Conservation (phyloP, 2,888 invertebrate species). For the Apomyelois bistriatella region DNA sequence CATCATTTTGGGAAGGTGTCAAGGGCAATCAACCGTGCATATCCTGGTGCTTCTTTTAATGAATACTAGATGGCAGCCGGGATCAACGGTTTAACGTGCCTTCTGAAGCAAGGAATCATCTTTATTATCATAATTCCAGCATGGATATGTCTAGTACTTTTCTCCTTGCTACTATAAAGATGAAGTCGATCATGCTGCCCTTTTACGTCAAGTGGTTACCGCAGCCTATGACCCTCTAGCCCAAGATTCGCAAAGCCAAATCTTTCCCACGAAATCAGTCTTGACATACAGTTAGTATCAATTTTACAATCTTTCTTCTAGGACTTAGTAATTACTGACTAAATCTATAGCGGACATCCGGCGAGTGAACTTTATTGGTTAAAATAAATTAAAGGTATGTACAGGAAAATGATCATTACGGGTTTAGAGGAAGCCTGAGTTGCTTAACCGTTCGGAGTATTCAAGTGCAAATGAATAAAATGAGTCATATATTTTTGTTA, state of each 20-base stretch:
- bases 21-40: no score
- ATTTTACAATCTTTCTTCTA: constrained; percentile 5
- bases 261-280: background rate
- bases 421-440: background rate
- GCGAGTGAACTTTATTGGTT: constrained; percentile 2
- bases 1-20: no score
- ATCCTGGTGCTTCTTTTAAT: no score
- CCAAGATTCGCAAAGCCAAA: background rate
- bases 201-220: no score
- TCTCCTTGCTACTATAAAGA: no score
- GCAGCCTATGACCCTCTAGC: no score
- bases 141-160: no score
- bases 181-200: no score
- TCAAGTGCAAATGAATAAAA: background rate
- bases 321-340: background rate
- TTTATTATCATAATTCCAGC: no score
- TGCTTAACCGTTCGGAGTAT: background rate
- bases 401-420: background rate
- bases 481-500: background rate
- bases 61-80: no score
- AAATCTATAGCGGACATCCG: constrained; percentile 3
- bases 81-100: no score
- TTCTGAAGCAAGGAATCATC: no score
- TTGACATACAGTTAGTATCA: background rate
- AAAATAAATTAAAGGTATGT: constrained; percentile 2